These are phyloP conservation scores for Benthosema pterotum DNA, from an alignment of 2,797 vertebrate species.

Conservation along the genomic window DNA sequence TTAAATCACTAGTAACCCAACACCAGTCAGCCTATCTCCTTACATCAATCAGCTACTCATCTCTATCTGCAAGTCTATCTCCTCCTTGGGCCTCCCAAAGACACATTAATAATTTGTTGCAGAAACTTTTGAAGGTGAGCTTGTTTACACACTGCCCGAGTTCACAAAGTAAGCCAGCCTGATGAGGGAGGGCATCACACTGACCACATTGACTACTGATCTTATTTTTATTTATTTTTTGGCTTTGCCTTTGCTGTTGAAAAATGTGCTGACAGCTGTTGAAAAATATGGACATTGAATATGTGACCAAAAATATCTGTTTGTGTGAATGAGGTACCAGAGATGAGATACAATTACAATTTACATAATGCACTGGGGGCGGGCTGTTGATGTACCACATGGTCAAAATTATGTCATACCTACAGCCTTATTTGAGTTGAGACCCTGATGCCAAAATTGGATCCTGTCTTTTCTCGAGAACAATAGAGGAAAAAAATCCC, in stretches of 20 bases:
- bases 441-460: slow-evolving; percentile 5
- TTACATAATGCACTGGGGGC: background rate
- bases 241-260: too few relatives aligned
- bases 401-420: too few relatives aligned
- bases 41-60: slow-evolving; percentile 52
- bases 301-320: background rate
- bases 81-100: slow-evolving; percentile 47
- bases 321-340: background rate
- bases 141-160: slow-evolving; percentile 35
- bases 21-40: slow-evolving; percentile 55
- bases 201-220: background rate
- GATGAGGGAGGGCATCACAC: background rate
- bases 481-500: slow-evolving; percentile 1
- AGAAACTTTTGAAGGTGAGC: slow-evolving; percentile 31
- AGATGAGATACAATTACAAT: background rate
- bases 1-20: slow-evolving; percentile 48
- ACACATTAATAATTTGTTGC: slow-evolving; percentile 68
- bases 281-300: background rate
- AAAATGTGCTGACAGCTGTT: background rate
- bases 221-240: too few relatives aligned
- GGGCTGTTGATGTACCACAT: background rate
- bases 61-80: slow-evolving; percentile 37
- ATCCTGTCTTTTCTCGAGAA: background rate
- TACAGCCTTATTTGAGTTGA: background rate
- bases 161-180: background rate